A percentile compares a stretch with the other conserved stretches of the same genome.
These are phyloP conservation scores for Pangasius mekongensis DNA, from an alignment of 2,797 vertebrate genomes.

Conservation along the genomic window DNA sequence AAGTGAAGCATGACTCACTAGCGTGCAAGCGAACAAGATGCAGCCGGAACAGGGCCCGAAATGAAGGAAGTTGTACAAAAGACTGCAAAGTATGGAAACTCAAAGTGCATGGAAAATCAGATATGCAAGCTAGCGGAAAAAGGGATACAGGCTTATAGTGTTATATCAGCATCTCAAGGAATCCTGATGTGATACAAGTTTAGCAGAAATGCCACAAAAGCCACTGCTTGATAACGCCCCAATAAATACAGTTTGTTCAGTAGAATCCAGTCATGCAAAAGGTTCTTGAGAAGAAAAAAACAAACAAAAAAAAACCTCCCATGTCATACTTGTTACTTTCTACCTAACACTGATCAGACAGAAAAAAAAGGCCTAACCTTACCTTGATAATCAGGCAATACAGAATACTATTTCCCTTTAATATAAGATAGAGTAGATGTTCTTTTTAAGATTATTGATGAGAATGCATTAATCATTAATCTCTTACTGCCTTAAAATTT, in stretches of 20 bases:
- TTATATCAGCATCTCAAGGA: neutral
- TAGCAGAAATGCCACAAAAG: neutral
- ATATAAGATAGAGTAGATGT: neutral
- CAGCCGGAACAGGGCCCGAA: neutral
- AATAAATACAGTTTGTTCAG: neutral
- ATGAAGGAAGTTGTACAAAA: neutral
- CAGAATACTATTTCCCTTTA: neutral
- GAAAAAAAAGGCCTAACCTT: neutral
- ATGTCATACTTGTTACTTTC: neutral
- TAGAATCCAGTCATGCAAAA: neutral
- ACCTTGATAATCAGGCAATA: neutral
- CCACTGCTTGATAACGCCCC: neutral
- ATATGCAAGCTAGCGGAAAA: neutral
- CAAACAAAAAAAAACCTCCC: neutral
- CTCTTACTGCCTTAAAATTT: neutral
- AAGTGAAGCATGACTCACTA: neutral
- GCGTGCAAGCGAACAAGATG: neutral
- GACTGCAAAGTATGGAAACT: neutral
- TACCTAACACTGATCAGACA: neutral
- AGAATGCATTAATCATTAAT: neutral
- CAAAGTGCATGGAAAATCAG: neutral
- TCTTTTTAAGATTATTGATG: neutral
- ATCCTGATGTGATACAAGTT: neutral
- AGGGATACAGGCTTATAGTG: neutral
- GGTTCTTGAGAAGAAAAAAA: neutral